Conservation (phyloP, 2,797 vertebrate genomes). For the Bovichtus variegatus region DNA sequence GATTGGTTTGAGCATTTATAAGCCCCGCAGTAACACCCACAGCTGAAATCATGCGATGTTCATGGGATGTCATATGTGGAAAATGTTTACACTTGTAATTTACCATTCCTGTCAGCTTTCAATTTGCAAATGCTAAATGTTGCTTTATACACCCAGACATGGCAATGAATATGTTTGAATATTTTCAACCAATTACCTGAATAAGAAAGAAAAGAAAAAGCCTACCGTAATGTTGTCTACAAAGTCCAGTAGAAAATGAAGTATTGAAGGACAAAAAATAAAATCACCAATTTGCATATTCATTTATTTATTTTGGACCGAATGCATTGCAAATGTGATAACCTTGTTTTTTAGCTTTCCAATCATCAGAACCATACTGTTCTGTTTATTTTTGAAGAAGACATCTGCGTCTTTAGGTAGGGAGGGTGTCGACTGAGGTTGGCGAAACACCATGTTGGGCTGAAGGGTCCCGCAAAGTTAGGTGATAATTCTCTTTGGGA, state of each 20-base stretch:
- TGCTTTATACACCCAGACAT: neutral
- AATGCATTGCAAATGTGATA: neutral
- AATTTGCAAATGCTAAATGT: neutral
- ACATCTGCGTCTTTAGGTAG: neutral
- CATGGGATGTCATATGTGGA: neutral
- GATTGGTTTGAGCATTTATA: constrained; percentile 7
- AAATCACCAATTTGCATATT: neutral
- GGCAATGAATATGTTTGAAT: neutral
- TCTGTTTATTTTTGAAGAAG: neutral
- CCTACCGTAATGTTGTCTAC: neutral
- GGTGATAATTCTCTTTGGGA: neutral
- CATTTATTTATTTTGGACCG: neutral
- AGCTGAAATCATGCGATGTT: neutral
- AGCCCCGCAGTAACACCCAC: neutral
- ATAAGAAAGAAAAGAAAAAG: too few relatives aligned
- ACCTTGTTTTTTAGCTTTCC: neutral
- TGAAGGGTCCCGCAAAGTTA: neutral
- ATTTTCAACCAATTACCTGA: neutral
- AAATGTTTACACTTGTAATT: neutral
- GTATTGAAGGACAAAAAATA: neutral
- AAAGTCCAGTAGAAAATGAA: too few relatives aligned
- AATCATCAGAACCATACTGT: neutral
- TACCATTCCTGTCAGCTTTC: neutral
- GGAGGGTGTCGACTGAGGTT: neutral
- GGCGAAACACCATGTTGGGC: too few relatives aligned